Evolutionary conservation across 2,888 invertebrate genomes (phyloP), one percentile per base, ranked within the genome.

Genomic region (Chrysolina oricalcia): DNA sequence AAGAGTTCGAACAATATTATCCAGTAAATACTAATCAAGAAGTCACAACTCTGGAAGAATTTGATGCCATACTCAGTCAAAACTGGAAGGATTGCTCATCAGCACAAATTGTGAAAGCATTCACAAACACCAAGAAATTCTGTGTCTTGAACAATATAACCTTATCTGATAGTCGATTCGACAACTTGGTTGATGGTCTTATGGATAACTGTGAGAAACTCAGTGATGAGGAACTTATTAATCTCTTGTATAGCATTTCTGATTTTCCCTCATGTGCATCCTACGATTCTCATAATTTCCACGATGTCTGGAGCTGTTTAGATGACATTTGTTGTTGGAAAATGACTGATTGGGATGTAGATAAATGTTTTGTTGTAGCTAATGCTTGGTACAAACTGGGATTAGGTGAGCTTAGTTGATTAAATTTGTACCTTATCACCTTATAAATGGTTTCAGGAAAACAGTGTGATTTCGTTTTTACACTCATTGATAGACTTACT

Each of bases 311-410:
- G 93, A 92, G 90, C 68, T 91, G 92, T 13, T 84, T 96, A 65
- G 94, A 95, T 85, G 90, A 92, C 80, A 91, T 92, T 71, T 94
- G 94, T 82, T 85, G 90, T 17, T 86, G 85, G 85, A 85, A 83
- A 77, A 85, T 90, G 77, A 85, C 85, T 0, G 81, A 85, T 0
- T 93, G 93, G 93, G 85, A 89, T 19, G 83, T 87, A 15, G 89
- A 92, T 66, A 89, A 92, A 81, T 83, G 91, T 74, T 88, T 95
- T n/a, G 84, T 89, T 70, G 90, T 92, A 77, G 89, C 91, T 66
- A 92, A 94, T 83, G 89, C 92, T 48, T 94, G 94, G 91, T 94
- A 92, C 85, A 89, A 90, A 81, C 82, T 94, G 66, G 90, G 91
- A 85, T 81, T 88, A 75, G 87, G 86, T 79, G 82, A 81, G 72